phyloP scores from a whole-genome alignment of 1,140 invertebrate genomes.

The Chironomus tepperi region DNA sequence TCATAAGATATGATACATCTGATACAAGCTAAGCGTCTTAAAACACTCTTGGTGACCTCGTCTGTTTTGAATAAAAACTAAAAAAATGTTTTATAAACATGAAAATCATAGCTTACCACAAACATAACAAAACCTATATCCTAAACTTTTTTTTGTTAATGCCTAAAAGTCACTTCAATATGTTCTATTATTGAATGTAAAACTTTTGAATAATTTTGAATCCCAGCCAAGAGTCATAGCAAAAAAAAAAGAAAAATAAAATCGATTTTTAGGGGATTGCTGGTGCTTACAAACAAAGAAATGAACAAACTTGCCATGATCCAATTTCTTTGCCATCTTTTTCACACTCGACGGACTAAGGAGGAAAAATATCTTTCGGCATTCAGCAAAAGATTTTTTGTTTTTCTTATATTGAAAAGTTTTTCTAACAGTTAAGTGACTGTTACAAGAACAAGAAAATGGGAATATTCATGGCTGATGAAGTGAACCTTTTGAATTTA shows the following conservation, averaged over 20 bases:
- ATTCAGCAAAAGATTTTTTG: neutral
- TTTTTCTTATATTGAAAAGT: neutral
- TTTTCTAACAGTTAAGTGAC: neutral
- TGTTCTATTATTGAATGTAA: neutral
- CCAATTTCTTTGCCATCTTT: neutral
- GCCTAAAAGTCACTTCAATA: neutral
- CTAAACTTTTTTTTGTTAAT: too few species aligned
- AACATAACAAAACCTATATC: too few species aligned
- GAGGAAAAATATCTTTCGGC: neutral
- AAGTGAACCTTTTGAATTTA: conserved; percentile 10
- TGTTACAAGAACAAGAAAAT: neutral
- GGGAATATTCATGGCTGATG: neutral
- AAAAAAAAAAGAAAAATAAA: neutral
- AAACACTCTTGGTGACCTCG: too few species aligned
- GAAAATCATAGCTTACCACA: too few species aligned
- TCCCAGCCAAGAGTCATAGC: neutral
- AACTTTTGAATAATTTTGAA: neutral
- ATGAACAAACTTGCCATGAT: neutral
- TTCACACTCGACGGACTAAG: too few species aligned
- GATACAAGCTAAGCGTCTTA: too few species aligned
- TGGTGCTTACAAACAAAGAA: neutral
- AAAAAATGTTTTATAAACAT: too few species aligned
- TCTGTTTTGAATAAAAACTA: too few species aligned
- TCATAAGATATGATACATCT: too few species aligned
- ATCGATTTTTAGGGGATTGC: neutral